Percentiles rank a stretch among this genome's conserved stretches.
Evolutionary conservation across 2,797 vertebrate genomes (phyloP).

Genomic region (Sus cebifrons): DNA sequence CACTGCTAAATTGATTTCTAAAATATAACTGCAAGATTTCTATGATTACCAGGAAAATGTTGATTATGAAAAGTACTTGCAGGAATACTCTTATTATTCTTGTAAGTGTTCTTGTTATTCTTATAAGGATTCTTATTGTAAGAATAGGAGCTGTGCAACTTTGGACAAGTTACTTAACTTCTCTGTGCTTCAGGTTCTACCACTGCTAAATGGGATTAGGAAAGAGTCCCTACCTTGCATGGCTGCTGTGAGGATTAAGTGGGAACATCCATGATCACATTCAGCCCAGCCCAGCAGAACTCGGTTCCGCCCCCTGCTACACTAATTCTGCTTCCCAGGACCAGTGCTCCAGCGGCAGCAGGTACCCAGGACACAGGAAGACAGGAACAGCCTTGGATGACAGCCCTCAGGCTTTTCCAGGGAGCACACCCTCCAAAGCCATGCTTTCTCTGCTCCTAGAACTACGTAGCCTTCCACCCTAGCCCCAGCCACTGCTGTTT

Average conservation of each 20-base stretch:
- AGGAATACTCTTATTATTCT: neutral
- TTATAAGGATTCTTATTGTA: neutral
- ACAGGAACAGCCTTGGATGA: rapidly evolving
- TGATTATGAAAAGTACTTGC: neutral
- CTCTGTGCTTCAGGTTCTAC: neutral
- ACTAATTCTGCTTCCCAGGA: rapidly evolving
- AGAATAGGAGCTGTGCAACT: neutral
- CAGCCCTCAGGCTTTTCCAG: neutral
- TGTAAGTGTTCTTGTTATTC: neutral
- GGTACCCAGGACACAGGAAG: too few species aligned
- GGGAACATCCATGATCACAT: neutral
- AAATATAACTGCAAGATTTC: neutral
- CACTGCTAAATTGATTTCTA: neutral
- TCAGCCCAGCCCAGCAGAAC: rapidly evolving
- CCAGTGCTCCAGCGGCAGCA: rapidly evolving
- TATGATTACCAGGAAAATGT: neutral
- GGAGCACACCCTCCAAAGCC: neutral
- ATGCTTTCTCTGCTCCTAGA: neutral
- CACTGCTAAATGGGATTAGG: neutral
- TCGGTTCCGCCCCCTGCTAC: rapidly evolving
- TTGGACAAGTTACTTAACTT: neutral
- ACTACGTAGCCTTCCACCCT: neutral
- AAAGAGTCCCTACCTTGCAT: neutral
- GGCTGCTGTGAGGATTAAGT: neutral
- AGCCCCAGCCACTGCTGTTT: neutral